These are phyloP conservation scores for Gastracanthus pulcherrimus DNA, from an alignment of 2,888 invertebrate species.

Conservation along the genomic window DNA sequence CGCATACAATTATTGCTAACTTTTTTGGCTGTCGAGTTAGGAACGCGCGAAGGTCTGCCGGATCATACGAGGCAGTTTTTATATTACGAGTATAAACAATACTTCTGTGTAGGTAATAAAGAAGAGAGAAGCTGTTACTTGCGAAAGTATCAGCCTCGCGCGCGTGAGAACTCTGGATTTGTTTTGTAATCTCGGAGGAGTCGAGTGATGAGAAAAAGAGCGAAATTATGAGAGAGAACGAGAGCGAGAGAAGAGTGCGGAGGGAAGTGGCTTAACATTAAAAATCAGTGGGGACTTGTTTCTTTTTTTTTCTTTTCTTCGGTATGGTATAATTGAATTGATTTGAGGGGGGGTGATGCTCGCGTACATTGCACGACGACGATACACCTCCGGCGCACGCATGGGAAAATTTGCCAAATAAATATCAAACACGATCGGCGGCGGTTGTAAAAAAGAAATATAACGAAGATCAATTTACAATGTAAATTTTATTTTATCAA, in stretches of 20 bases:
- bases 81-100: slow-evolving; percentile 16
- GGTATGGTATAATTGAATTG: no score
- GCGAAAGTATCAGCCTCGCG: no score
- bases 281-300: slow-evolving; percentile 20
- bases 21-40: slow-evolving; percentile 61
- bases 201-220: no score
- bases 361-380: neutral
- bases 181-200: no score
- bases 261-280: slow-evolving; percentile 1
- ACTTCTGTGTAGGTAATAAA: slow-evolving; percentile 55
- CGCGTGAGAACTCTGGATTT: no score
- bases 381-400: neutral
- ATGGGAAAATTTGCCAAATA: slow-evolving; percentile 21
- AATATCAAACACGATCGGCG: no score
- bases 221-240: slow-evolving; percentile 26
- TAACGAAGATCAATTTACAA: slow-evolving; percentile 13
- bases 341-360: no score
- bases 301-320: neutral
- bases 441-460: neutral
- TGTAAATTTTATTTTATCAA: slow-evolving; percentile 24
- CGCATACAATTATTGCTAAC: slow-evolving; percentile 11
- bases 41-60: slow-evolving; percentile 73
- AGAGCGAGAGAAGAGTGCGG: slow-evolving; percentile 7
- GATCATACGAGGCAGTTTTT: slow-evolving; percentile 9
- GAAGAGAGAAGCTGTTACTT: no score